A percentile compares a stretch with the other conserved stretches of the same genome.
phyloP scores from a whole-genome alignment of 2,888 invertebrate species.

The Formica aserva region DNA sequence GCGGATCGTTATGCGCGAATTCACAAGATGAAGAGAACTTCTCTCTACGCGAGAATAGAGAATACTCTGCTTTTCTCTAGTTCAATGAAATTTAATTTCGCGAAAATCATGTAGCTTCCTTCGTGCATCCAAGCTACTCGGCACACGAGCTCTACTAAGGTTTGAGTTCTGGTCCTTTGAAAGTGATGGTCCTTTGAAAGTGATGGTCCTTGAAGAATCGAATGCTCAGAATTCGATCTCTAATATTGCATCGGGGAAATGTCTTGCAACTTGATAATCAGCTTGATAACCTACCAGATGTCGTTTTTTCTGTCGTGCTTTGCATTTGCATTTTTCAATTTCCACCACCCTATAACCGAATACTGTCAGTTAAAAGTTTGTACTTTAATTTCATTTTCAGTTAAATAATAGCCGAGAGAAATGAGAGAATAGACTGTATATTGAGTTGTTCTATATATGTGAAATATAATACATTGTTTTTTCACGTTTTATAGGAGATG shows the following conservation, averaged over 20 bases:
- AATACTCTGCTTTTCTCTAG: not conserved
- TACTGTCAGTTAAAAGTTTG: not conserved
- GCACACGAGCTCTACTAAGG: too few relatives aligned
- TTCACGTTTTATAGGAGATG: not conserved
- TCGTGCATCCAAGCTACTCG: not conserved
- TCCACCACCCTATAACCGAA: not conserved
- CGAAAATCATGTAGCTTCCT: not conserved
- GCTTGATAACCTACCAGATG: not conserved
- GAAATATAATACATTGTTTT: not conserved
- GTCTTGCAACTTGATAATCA: not conserved
- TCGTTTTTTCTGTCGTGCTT: not conserved
- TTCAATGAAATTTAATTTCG: constrained; percentile 19
- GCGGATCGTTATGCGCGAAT: constrained; percentile 14
- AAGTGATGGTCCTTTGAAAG: constrained; percentile 16
- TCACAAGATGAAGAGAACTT: not conserved
- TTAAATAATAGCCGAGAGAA: not conserved
- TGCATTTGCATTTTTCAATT: not conserved
- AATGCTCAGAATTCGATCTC: not conserved
- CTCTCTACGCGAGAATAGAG: not conserved
- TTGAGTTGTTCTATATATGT: not conserved
- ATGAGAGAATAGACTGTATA: not conserved
- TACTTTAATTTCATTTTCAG: not conserved
- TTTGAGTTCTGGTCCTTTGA: constrained; percentile 15
- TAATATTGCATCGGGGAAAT: not conserved
- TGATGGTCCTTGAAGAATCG: too few relatives aligned